Conservation (phyloP, 2,888 invertebrate species). For the Stomorhina lunata region DNA sequence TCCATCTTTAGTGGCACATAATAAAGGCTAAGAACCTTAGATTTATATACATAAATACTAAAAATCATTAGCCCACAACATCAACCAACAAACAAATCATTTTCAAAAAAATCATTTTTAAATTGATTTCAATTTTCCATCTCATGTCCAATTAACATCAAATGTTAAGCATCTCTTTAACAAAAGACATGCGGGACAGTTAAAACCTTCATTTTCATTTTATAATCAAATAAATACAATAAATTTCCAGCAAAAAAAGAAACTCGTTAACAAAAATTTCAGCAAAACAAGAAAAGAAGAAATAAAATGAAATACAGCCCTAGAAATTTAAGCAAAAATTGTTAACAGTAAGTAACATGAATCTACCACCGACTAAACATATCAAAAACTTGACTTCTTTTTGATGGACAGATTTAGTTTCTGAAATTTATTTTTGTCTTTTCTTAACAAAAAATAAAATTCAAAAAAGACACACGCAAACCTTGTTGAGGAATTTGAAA, state of each 20-base stretch:
- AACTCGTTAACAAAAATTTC: neutral
- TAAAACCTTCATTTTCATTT: conserved; percentile 45
- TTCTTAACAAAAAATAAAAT: conserved; percentile 2
- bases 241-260: neutral
- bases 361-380: conserved; percentile 31
- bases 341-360: neutral
- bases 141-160: conserved; percentile 67
- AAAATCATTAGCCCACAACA: neutral
- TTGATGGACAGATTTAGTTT: conserved; percentile 64
- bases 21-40: too few species aligned
- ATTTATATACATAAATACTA: neutral
- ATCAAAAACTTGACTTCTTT: conserved; percentile 50
- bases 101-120: conserved; percentile 1
- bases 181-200: conserved; percentile 45
- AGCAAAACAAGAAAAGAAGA: neutral
- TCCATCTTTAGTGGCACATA: too few species aligned
- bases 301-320: conserved; percentile 30
- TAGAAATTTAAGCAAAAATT: conserved; percentile 20
- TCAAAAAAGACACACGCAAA: conserved; percentile 50
- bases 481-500: conserved; percentile 23
- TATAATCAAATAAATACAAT: conserved; percentile 28
- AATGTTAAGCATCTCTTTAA: conserved; percentile 54
- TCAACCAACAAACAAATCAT: neutral
- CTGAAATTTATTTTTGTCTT: conserved; percentile 34
- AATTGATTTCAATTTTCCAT: conserved; percentile 61